Base-by-base conservation (phyloP, 2,888 invertebrate genomes). In the Caenorhabditis wallacei region DNA sequence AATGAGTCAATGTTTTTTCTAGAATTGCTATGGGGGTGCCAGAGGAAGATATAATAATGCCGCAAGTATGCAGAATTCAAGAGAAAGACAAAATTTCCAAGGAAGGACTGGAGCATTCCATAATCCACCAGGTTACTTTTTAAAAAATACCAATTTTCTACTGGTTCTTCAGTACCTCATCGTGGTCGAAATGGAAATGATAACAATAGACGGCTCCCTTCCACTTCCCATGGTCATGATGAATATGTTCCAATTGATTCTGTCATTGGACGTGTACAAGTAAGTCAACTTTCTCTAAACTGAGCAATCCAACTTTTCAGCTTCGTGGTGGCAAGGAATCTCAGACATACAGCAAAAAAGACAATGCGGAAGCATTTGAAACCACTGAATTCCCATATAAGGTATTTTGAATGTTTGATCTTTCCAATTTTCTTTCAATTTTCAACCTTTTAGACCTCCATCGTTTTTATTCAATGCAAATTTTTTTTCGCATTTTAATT, bases 381-480 rank as follows among this genome's bases (percentile, higher is more conserved):
- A 86, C 86, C 0, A 86, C 86, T 1, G 80, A 78, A 18, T 84
- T 84, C n/a, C 86, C 86, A 1, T 86, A 84, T 37, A 84, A 82
- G 48, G 86, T 85, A 5, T 13, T 54, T 54, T 54, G 35, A 56
- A 4, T 18, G 4, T 18, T 30, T 56, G 56, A 10, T 35, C 56
- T 56, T 26, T n/a, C n/a, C n/a, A 8, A 13, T 20, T 56, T 48
- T 59, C 13, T 59, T 37, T 18, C 22, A 24, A 13, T 22, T n/a
- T n/a, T n/a, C 35, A 3, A 30, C 30, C 57, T n/a, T 35, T 57
- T 37, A 18, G 37, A 37, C 56, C 56, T 30, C 56, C 56, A 43
- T 61, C 46, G 24, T 10, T 48, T 18, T n/a, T 8, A 61, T 57
- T 46, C 26, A 3, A 53, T 63, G 72, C 72, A 53, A 72, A 72